Base-by-base conservation (phyloP, 2,797 vertebrate species). In the Limnodromus scolopaceus region DNA sequence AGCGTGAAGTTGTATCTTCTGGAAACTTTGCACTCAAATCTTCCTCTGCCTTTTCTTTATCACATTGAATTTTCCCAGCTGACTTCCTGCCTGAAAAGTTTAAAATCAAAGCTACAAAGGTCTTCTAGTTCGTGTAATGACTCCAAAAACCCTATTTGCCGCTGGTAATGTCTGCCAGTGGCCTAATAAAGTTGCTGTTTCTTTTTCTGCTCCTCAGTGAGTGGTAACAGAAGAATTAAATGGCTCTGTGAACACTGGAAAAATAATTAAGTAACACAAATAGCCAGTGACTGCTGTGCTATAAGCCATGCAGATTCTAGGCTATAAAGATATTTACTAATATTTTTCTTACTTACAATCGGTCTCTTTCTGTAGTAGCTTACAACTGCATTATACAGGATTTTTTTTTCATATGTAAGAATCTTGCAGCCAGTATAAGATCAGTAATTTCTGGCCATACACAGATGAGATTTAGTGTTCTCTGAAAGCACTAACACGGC, bases 11-110 rank as follows among this genome's bases (percentile, higher is more conserved):
- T 1, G 4, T 23, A n/a, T 36, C 20, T 71, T 45, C 75, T 78
- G 39, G 53, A 28, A n/a, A 1, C 34, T 39, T 28, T 30, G 17
- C 28, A 2, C 8, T 10, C 20, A 0, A 0, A 18, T 28, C 72
- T 57, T 54, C 45, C 46, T 38, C 63, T 82, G 63, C 22, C 12
- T 84, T 65, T 66, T 22, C 63, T 79, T 63, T 66, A 30, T 51
- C 46, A 18, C 43, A 2, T 6, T 17, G 25, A 32, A 11, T 65
- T 72, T 82, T 82, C 12, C 38, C 38, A 60, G 34, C 30, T 63
- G 32, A n/a, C 34, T 86, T 82, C 24, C 25, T 48, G 20, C n/a
- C 13, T 53, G 51, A 32, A 39, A 80, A 49, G 28, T 66, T 84
- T 7, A 23, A 71, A 41, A 49, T 46, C 48, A 58, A 70, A 92